Base-by-base conservation (phyloP, 1,140 invertebrate genomes). In the Epicauta chinensis region DNA sequence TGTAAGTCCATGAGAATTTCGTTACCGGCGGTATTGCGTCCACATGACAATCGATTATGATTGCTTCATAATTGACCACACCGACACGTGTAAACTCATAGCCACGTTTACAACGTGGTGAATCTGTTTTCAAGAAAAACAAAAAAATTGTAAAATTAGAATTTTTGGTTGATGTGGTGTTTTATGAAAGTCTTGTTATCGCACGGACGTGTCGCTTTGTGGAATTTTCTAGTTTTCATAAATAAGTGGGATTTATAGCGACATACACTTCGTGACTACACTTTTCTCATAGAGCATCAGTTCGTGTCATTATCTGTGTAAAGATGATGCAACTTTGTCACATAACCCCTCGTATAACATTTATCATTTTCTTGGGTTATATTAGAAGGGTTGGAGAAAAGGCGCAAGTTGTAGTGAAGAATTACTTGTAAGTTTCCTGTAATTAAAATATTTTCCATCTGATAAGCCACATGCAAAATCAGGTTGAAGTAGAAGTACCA, bases 1-100 rank as follows among this genome's bases (percentile, higher is more conserved):
- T 89, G 67, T 84, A 87, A 5, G 85, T 88, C 87, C 87, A 89
- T 40, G 82, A 86, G 65, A 88, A 89, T 57, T 79, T 75, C 17
- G 85, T 75, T 0, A 71, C 80, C 2, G 76, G 75, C 3, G 89
- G 89, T 34, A 87, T 80, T 1, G 89, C 84, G 39, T 87, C 84
- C n/a, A 93, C 87, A 56, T 89, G 84, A 67, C 91, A 94, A 36
- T 81, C 77, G 57, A 81, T 78, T 66, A 69, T 75, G 59, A 81
- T 76, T 50, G 70, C 75, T 59, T 87, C 81, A 53, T 78, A 74
- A 34, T 75, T 76, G 31, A 81, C 72, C 12, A 77, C 77, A 1
- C 81, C 78, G 17, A 85, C 71, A 38, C 78, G 73, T 49, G 73
- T 76, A 41, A 73, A 67, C 56, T 82, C 77, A 45, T 74, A 73